Conservation (phyloP, 2,888 invertebrate species). For the Aleiodes testaceus region DNA sequence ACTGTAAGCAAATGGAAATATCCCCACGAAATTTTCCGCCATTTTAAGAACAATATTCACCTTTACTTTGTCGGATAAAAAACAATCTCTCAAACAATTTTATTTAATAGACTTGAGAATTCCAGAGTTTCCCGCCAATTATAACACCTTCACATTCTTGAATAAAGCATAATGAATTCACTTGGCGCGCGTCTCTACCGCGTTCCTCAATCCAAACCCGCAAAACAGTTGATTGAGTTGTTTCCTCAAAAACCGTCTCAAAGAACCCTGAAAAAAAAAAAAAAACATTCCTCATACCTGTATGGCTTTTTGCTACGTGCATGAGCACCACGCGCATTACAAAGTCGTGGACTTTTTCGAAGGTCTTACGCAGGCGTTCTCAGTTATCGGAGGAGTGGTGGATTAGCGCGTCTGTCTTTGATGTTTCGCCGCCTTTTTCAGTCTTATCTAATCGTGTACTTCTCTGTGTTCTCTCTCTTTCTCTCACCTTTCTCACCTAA, state of each 20-base stretch:
- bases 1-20: not conserved
- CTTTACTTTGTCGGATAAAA: no score
- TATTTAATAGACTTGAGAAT: no score
- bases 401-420: conserved; percentile 72
- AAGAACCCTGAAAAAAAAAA: conserved; percentile 16
- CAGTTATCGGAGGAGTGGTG: conserved; percentile 71
- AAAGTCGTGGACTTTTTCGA: conserved; percentile 45
- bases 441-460: conserved; percentile 71
- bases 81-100: no score
- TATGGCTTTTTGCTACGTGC: no score
- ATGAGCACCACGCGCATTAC: no score
- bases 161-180: no score
- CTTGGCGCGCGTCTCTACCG: no score
- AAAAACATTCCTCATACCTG: conserved; percentile 35
- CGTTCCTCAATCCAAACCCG: no score
- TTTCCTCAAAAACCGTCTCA: conserved; percentile 5
- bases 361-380: conserved; percentile 55
- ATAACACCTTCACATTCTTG: no score
- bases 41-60: no score
- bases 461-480: conserved; percentile 52
- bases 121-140: no score
- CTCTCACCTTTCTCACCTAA: conserved; percentile 45
- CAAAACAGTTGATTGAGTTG: conserved; percentile 8
- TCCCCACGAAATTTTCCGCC: no score
- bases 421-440: conserved; percentile 64